Percentiles rank a stretch among this genome's conserved stretches.
phyloP scores from a whole-genome alignment of 2,888 invertebrate genomes.

The Dicranocentrus wangi region DNA sequence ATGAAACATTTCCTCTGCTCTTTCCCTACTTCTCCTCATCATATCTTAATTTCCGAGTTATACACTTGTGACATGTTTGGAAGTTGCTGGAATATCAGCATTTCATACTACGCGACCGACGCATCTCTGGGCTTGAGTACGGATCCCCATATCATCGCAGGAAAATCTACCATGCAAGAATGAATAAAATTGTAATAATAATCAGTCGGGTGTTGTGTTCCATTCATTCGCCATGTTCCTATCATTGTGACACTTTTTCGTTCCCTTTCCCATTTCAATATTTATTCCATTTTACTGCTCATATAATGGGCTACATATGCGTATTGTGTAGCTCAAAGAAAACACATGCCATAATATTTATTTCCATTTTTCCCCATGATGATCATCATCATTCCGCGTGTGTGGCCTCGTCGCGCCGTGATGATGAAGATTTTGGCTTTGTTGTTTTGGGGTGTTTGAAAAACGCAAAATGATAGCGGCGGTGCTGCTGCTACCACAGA shows the following conservation, averaged over 20 bases:
- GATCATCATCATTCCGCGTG: constrained; percentile 23
- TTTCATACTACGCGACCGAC: not conserved
- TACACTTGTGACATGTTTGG: no score
- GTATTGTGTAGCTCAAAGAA: not conserved
- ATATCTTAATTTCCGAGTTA: constrained; percentile 53
- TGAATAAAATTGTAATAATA: constrained; percentile 56
- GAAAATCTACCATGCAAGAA: constrained; percentile 55
- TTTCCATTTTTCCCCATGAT: constrained; percentile 39
- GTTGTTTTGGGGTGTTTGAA: constrained; percentile 43
- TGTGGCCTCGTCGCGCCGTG: constrained; percentile 37
- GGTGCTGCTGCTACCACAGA: constrained; percentile 43
- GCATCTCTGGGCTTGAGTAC: not conserved
- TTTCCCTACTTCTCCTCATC: constrained; percentile 34
- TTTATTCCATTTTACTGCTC: not conserved
- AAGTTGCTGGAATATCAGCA: no score
- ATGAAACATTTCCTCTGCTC: constrained; percentile 52
- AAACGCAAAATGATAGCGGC: constrained; percentile 12
- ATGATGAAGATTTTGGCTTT: constrained; percentile 32
- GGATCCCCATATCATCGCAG: constrained; percentile 10
- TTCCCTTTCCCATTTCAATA: constrained; percentile 14
- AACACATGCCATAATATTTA: constrained; percentile 47
- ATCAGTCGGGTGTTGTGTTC: constrained; percentile 43
- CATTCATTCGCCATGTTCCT: no score
- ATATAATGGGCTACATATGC: constrained; percentile 47
- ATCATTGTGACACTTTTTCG: constrained; percentile 35